phyloP scores from a whole-genome alignment of 2,113 vertebrate species.

The Melanerpes aurifrons region DNA sequence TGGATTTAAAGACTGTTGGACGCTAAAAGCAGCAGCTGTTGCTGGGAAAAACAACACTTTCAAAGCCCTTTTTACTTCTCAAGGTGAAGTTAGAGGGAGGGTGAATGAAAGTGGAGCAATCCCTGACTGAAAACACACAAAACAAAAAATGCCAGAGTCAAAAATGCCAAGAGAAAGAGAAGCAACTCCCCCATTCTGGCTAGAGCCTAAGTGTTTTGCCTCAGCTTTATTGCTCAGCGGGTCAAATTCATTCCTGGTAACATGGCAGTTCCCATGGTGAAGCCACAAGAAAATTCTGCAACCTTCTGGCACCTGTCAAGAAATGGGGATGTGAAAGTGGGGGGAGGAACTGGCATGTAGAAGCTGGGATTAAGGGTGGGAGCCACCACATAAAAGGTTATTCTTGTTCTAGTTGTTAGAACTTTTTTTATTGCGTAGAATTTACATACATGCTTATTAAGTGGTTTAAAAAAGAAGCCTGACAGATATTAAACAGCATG shows the following conservation, averaged over 20 bases:
- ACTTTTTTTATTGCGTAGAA: slow-evolving; percentile 69
- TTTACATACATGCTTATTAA: slow-evolving; percentile 76
- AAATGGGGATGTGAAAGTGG: slow-evolving; percentile 62
- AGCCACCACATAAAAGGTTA: slow-evolving; percentile 72
- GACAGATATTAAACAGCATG: slow-evolving; percentile 75
- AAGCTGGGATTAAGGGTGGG: slow-evolving; percentile 68
- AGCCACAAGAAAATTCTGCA: slow-evolving; percentile 42
- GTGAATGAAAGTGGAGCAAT: slow-evolving; percentile 17
- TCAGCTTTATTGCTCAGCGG: slow-evolving; percentile 60
- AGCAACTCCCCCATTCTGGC: slow-evolving; percentile 13
- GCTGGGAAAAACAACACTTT: slow-evolving; percentile 49
- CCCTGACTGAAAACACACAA: neutral
- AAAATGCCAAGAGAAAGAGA: slow-evolving; percentile 20
- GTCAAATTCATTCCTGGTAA: slow-evolving; percentile 62
- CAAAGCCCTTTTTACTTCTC: slow-evolving; percentile 43
- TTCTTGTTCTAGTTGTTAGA: slow-evolving; percentile 71
- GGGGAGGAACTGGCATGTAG: slow-evolving; percentile 60
- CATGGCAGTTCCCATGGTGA: slow-evolving; percentile 67
- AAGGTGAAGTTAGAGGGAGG: slow-evolving; percentile 50
- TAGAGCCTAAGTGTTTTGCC: slow-evolving; percentile 7
- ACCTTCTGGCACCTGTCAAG: slow-evolving; percentile 70
- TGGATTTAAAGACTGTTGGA: slow-evolving; percentile 69
- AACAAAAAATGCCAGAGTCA: neutral
- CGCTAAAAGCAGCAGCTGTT: slow-evolving; percentile 67
- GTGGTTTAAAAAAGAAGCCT: slow-evolving; percentile 73